phyloP scores from a whole-genome alignment of 2,888 invertebrate species.

The Priocnemis perturbator region DNA sequence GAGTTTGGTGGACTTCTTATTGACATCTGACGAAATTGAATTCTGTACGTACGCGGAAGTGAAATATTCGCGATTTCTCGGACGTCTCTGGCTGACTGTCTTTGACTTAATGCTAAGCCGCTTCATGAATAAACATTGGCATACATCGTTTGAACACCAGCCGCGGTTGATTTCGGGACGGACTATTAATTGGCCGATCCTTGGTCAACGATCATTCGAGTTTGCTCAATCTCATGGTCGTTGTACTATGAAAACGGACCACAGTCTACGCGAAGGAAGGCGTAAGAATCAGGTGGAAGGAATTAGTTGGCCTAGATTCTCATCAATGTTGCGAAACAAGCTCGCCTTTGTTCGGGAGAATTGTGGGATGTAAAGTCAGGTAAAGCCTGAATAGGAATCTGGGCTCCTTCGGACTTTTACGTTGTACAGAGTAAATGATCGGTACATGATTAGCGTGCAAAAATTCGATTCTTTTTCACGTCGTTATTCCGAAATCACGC shows the following conservation, averaged over 20 bases:
- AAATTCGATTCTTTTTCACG: too few relatives aligned
- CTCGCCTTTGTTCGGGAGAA: background rate
- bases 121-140: slow-evolving; percentile 11
- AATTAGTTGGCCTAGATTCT: background rate
- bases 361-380: background rate
- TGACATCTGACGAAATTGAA: too few relatives aligned
- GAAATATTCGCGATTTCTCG: too few relatives aligned
- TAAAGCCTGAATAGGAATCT: background rate
- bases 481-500: too few relatives aligned
- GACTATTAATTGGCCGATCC: slow-evolving; percentile 10
- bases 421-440: too few relatives aligned
- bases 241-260: slow-evolving; percentile 5
- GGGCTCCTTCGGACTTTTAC: background rate
- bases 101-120: too few relatives aligned
- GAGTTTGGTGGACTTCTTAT: too few relatives aligned
- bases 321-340: slow-evolving; percentile 4
- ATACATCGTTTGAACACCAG: slow-evolving; percentile 9
- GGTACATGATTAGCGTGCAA: too few relatives aligned
- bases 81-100: too few relatives aligned
- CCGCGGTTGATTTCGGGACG: background rate
- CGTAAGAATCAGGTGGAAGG: background rate
- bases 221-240: background rate
- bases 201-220: background rate
- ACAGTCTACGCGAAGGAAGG: background rate
- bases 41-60: too few relatives aligned